These are phyloP conservation scores for Emys orbicularis DNA, from an alignment of 2,797 vertebrate species.

Conservation along the genomic window DNA sequence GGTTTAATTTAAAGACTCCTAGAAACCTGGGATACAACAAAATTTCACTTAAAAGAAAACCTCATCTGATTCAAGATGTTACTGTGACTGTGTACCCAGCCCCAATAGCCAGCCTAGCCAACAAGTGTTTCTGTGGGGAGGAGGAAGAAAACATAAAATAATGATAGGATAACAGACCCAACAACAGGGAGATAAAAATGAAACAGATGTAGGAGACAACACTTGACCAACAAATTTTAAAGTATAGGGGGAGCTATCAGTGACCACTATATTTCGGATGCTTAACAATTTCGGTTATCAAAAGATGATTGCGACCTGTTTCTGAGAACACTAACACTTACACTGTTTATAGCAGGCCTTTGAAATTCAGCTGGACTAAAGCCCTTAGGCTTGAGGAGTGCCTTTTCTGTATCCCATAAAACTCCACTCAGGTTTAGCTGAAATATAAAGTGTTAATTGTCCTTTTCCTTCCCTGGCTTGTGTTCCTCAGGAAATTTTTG, in stretches of 20 bases:
- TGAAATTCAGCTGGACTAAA: conserved; percentile 61
- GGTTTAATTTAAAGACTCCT: conserved; percentile 8
- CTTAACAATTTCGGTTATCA: conserved; percentile 51
- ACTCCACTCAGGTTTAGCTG: fast-evolving
- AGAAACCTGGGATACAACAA: not conserved
- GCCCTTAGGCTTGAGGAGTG: conserved; percentile 49
- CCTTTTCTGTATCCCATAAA: conserved; percentile 28
- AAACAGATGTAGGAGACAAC: conserved; percentile 11
- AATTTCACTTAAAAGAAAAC: not conserved
- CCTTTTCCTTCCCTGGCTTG: not conserved
- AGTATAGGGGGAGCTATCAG: conserved; percentile 35
- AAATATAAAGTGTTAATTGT: not conserved
- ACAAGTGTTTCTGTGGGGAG: not conserved
- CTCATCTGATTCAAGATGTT: not conserved
- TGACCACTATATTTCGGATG: conserved; percentile 60
- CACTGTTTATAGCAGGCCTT: conserved; percentile 46
- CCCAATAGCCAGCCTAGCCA: not conserved
- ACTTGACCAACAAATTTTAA: conserved; percentile 2
- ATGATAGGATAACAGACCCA: not conserved
- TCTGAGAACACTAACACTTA: conserved; percentile 63
- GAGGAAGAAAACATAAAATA: conserved; percentile 9
- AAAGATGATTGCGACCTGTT: conserved; percentile 55
- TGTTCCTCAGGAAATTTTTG: not conserved
- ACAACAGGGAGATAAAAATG: not conserved
- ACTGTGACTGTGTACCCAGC: not conserved